Evolutionary conservation across 2,113 vertebrate genomes (phyloP).

Genomic region (Oreochromis spilurus): DNA sequence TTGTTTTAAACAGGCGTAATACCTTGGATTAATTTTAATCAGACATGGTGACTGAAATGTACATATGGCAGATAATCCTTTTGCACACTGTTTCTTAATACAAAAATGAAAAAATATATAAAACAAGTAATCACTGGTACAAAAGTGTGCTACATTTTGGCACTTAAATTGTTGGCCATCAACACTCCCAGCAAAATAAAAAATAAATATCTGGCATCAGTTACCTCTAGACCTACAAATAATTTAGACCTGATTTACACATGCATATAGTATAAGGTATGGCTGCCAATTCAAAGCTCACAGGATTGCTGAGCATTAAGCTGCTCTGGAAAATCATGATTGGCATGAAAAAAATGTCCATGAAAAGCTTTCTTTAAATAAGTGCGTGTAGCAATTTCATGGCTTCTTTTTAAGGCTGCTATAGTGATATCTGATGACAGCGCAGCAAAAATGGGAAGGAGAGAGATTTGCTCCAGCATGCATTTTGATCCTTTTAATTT

Average conservation of each 20-base stretch:
- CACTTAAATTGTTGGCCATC: not conserved
- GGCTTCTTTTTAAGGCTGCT: not conserved
- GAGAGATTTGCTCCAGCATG: slow-evolving; percentile 45
- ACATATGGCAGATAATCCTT: not conserved
- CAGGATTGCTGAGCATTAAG: slow-evolving; percentile 24
- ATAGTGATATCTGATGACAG: not conserved
- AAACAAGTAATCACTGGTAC: not conserved
- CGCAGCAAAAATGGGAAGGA: not conserved
- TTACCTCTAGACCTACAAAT: not conserved
- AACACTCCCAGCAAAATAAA: not conserved
- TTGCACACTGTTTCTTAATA: not conserved
- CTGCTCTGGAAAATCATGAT: slow-evolving; percentile 21
- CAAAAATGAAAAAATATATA: not conserved
- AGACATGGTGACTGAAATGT: not conserved
- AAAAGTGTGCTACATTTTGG: not conserved
- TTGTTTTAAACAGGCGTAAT: not conserved
- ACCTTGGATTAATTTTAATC: not conserved
- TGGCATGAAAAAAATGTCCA: not conserved
- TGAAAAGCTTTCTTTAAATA: slow-evolving; percentile 3
- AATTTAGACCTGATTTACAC: not conserved
- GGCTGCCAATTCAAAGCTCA: slow-evolving; percentile 17
- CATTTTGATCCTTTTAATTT: slow-evolving; percentile 34
- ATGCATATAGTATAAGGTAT: not conserved
- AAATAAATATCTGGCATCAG: not conserved
- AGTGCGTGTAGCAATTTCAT: not conserved